Evolutionary conservation across 2,888 invertebrate species (phyloP), one percentile per base, ranked within the genome.

Genomic region (Atethmia centrago): DNA sequence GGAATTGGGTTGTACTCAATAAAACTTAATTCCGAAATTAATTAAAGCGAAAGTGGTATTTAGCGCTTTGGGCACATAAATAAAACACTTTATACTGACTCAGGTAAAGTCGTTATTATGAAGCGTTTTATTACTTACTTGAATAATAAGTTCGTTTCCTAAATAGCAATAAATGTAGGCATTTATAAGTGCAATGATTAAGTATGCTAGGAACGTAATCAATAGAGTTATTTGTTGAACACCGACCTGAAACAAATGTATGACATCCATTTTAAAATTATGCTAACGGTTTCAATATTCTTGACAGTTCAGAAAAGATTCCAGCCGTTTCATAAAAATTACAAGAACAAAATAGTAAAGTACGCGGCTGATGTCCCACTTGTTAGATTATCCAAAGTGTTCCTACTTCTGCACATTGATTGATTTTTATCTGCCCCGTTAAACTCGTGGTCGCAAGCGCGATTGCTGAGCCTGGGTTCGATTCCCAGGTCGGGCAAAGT

Each of bases 161-260:
- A 95, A 87, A 71, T 93, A 92, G 73, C 95, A 94, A 68, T 93
- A 95, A 65, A 95, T 91, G 79, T 93, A 95, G 0, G 95, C 94
- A 68, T 95, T 95, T 2, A 94, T 63, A 12, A 95, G 87, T 36
- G 95, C 93, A 25, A 92, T 53, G 0, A 82, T 79, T 12, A 95
- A 83, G 70, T 93, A 95, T 0, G 88, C 90, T 19, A 93, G 12
- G 72, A 95, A 95, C 14, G 88, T 92, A 1, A 90, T 84, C n/a
- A 95, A 71, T 3, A 91, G 83, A 0, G 89, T 91, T 67, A 91
- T 91, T 61, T 94, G 87, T 19, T 92, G 86, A 0, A 88, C 82
- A 7, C 92, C 92, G 4, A 93, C 85, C 95, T 95, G 85, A 71
- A 90, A 74, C 0, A 45, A 49, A 28, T 3, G 3, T 10, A 25